These are phyloP conservation scores for Tenthredo notha DNA, from an alignment of 2,888 invertebrate species.

Conservation along the genomic window DNA sequence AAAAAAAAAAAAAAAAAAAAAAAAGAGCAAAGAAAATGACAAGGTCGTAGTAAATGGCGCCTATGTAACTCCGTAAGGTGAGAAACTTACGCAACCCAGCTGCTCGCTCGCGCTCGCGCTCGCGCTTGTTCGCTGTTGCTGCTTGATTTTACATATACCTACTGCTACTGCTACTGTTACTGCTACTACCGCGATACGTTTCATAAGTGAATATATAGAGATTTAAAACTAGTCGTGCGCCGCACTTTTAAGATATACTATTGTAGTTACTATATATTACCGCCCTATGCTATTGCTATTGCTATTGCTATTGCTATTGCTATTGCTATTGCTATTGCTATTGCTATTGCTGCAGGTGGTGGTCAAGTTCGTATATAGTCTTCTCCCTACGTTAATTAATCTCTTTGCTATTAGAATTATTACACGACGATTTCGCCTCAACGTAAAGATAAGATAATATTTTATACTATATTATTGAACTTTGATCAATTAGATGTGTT, in stretches of 20 bases:
- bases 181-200: neutral
- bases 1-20: too few relatives aligned
- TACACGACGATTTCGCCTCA: neutral
- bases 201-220: too few relatives aligned
- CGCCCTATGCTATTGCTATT: too few relatives aligned
- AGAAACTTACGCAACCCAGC: constrained; percentile 6
- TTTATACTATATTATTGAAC: neutral
- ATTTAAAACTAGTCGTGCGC: too few relatives aligned
- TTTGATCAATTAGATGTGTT: neutral
- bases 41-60: constrained; percentile 18
- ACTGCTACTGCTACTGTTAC: neutral
- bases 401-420: too few relatives aligned
- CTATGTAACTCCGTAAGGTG: constrained; percentile 6
- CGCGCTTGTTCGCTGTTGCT: neutral
- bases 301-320: too few relatives aligned
- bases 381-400: too few relatives aligned
- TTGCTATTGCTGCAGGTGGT: too few relatives aligned
- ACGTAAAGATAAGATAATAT: neutral
- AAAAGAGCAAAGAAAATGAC: constrained; percentile 1
- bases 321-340: too few relatives aligned
- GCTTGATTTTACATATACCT: neutral
- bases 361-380: too few relatives aligned
- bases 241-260: too few relatives aligned
- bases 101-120: neutral
- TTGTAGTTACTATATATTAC: too few relatives aligned